These are phyloP conservation scores for Drosophila bifasciata DNA, from an alignment of 1,140 invertebrate species.

Conservation along the genomic window DNA sequence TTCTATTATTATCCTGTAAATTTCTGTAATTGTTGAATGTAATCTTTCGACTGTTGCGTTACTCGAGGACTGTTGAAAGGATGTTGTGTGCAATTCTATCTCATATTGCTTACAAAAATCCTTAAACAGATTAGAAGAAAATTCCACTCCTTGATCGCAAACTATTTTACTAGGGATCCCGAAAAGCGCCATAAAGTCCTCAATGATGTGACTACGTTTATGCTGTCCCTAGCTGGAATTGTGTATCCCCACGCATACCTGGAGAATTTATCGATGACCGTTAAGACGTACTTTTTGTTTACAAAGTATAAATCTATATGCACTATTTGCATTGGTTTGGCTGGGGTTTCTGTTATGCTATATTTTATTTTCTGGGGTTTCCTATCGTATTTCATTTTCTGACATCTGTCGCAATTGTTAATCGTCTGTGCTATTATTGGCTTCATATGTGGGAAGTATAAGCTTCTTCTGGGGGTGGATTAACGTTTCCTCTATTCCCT, in stretches of 20 bases:
- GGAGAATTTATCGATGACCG: constrained; percentile 71
- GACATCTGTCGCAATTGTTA: constrained; percentile 22
- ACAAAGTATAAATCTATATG: constrained; percentile 65
- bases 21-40: constrained; percentile 10
- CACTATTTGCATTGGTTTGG: constrained; percentile 65
- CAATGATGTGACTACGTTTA: constrained; percentile 42
- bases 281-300: constrained; percentile 46
- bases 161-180: not conserved
- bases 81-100: not conserved
- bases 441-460: constrained; percentile 22
- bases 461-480: not conserved
- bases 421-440: constrained; percentile 11
- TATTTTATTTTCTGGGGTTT: constrained; percentile 57
- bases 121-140: not conserved
- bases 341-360: constrained; percentile 51
- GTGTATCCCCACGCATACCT: constrained; percentile 65
- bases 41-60: constrained; percentile 10
- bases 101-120: not conserved
- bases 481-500: constrained; percentile 15
- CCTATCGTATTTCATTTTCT: constrained; percentile 71
- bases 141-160: not conserved
- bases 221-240: constrained; percentile 28
- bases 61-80: constrained; percentile 4
- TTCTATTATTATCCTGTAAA: constrained; percentile 4
- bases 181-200: constrained; percentile 35